phyloP scores from a whole-genome alignment of 2,797 vertebrate species.

The Kryptopterus vitreolus region DNA sequence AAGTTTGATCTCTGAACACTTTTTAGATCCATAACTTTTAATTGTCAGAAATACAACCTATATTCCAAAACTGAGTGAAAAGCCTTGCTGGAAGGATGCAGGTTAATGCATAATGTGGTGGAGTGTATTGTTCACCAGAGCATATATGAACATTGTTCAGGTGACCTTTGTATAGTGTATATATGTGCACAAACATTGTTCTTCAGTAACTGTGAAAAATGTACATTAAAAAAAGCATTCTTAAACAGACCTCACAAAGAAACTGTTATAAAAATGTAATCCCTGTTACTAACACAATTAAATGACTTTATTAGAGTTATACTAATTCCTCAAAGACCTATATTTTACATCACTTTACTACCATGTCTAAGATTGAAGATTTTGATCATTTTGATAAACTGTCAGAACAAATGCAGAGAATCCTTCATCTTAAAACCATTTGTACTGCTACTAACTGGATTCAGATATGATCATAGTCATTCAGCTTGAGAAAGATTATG shows the following conservation, averaged over 20 bases:
- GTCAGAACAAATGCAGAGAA: neutral
- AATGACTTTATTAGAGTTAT: neutral
- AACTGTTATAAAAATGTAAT: neutral
- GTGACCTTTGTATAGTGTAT: neutral
- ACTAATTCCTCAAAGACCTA: neutral
- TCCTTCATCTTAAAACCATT: neutral
- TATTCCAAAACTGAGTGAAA: neutral
- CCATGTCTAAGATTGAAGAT: neutral
- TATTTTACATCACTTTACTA: neutral
- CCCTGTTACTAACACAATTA: no score
- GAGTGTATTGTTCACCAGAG: neutral
- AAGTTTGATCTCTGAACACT: no score
- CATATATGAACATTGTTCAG: neutral
- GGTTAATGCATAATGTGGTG: neutral
- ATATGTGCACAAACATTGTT: neutral
- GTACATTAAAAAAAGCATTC: neutral
- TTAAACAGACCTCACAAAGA: neutral
- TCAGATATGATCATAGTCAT: neutral
- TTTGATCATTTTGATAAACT: neutral
- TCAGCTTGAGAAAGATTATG: neutral
- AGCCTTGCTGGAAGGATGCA: neutral
- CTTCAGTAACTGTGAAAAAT: neutral
- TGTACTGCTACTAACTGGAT: neutral
- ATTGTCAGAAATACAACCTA: neutral
- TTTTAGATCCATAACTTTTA: neutral